These are phyloP conservation scores for Parasteatoda tepidariorum DNA, from an alignment of 1,140 invertebrate genomes.

Conservation along the genomic window DNA sequence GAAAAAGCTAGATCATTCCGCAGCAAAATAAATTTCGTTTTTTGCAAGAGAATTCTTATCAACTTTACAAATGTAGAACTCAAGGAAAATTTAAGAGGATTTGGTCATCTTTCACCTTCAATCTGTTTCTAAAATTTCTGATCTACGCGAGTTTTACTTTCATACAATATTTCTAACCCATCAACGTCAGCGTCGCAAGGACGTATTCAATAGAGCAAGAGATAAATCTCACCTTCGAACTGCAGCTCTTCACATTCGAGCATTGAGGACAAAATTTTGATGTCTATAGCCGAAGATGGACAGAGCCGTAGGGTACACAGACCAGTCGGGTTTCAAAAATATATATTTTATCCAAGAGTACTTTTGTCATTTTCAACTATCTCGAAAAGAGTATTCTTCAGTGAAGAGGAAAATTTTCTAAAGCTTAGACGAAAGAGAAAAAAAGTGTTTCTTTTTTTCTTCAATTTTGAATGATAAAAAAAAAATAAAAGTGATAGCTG, in stretches of 20 bases:
- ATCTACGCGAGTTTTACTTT: too few relatives aligned
- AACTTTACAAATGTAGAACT: too few relatives aligned
- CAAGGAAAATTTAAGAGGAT: too few relatives aligned
- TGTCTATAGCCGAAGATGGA: background rate
- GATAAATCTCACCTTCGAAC: background rate
- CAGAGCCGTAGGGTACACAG: background rate
- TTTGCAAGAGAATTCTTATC: too few relatives aligned
- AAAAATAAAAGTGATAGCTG: too few relatives aligned
- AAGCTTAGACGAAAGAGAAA: background rate
- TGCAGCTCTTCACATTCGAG: background rate
- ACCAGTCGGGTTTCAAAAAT: background rate
- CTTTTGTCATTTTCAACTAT: background rate
- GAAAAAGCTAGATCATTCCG: too few relatives aligned
- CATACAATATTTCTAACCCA: too few relatives aligned
- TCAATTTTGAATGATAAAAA: background rate
- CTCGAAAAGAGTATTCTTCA: background rate
- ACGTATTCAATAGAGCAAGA: background rate
- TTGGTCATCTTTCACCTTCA: too few relatives aligned
- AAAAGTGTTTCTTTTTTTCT: too few relatives aligned
- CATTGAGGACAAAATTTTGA: background rate
- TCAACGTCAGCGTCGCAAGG: too few relatives aligned
- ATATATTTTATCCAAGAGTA: background rate
- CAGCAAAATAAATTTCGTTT: too few relatives aligned
- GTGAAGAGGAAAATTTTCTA: background rate
- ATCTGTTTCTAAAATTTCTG: too few relatives aligned